Percentiles rank a stretch among this genome's conserved stretches.
Evolutionary conservation across 2,888 invertebrate species (phyloP).

Genomic region (Agapetus fuscipes): DNA sequence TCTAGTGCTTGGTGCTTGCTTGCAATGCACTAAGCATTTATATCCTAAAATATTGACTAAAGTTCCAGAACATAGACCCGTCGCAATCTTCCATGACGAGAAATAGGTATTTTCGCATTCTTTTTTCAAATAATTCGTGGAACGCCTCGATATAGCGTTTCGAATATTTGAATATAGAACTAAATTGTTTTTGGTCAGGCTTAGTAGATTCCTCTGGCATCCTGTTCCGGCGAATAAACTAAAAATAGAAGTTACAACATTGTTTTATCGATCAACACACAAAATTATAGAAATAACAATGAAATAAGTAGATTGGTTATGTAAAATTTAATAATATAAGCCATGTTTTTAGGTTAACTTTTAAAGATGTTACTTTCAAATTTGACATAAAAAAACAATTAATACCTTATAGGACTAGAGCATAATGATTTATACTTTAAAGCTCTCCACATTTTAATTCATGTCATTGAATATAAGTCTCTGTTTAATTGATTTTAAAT

Average conservation of each 20-base stretch:
- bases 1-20: constrained; percentile 43
- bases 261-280: too few species aligned
- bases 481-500: neutral
- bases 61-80: constrained; percentile 38
- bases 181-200: constrained; percentile 2
- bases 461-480: constrained; percentile 1
- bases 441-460: constrained; percentile 13
- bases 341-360: neutral
- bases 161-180: constrained; percentile 1
- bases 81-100: constrained; percentile 39
- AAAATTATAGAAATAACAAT: too few species aligned
- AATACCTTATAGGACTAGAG: neutral
- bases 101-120: constrained; percentile 22
- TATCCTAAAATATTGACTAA: constrained; percentile 31
- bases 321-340: too few species aligned
- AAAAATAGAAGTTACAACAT: neutral
- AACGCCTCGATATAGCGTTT: constrained; percentile 7
- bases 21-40: constrained; percentile 56
- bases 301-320: too few species aligned
- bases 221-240: neutral
- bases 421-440: constrained; percentile 7
- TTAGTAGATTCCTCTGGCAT: neutral
- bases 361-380: neutral
- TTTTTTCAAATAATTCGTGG: constrained; percentile 1
- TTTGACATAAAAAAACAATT: neutral